These are phyloP conservation scores for Mormyrus iriodes DNA, from an alignment of 2,113 vertebrate genomes.

Conservation along the genomic window DNA sequence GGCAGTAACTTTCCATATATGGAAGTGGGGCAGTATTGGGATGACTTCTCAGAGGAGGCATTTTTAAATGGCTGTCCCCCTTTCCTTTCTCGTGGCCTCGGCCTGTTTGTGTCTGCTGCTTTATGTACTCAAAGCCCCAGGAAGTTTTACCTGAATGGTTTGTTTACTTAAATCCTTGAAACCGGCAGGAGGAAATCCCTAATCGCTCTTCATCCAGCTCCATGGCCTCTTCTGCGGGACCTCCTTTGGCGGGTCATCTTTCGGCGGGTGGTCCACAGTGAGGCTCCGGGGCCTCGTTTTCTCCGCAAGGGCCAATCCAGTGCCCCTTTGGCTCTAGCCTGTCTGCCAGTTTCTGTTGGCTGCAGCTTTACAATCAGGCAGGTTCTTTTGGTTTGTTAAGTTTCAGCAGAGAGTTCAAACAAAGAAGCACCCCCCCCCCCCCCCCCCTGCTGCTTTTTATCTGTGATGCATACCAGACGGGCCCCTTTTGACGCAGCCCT, in stretches of 20 bases:
- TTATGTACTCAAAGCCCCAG: not conserved
- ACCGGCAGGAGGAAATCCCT: not conserved
- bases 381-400: not conserved
- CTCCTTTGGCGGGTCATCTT: no score
- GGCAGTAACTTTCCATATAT: not conserved
- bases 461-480: not conserved
- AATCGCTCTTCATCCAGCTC: not conserved
- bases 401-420: not conserved
- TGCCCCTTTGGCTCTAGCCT: not conserved
- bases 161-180: not conserved
- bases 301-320: not conserved
- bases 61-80: not conserved
- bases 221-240: not conserved
- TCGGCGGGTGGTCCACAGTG: not conserved
- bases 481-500: not conserved
- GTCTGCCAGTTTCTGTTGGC: not conserved
- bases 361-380: not conserved
- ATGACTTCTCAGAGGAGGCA: no score
- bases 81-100: not conserved
- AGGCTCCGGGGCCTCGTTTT: not conserved
- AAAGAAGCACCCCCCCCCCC: not conserved
- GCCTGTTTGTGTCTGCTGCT: not conserved
- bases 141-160: not conserved
- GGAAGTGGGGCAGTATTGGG: not conserved
- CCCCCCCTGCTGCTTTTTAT: not conserved